Evolutionary conservation across 2,888 invertebrate species (phyloP), one percentile per base, ranked within the genome.

Genomic region (Troides helena): DNA sequence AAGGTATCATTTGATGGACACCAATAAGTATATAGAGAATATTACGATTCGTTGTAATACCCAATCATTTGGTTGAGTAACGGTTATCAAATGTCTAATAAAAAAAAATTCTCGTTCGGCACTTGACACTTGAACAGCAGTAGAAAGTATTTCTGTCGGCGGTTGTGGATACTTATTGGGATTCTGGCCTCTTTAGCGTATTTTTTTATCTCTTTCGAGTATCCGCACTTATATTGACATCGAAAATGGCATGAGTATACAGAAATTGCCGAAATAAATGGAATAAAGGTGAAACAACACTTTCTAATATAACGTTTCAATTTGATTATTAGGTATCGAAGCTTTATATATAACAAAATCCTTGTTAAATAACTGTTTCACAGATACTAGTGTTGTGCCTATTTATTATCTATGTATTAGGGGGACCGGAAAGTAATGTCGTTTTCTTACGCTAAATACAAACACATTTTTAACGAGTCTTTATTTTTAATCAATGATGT

Each of bases 301-400:
- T 70, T 70, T 70, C 70, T 63, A 67, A 67, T 30, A n/a, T 60
- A n/a, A n/a, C 23, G 6, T 53, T 53, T 53, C 53, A n/a, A 7
- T n/a, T 53, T n/a, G 18, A 6, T 12, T 6, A 6, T 18, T 18
- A 18, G 2, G 12, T 46, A 46, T 46, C 17, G 46, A 46, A 17
- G 46, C 14, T 46, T 46, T 46, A 4, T 46, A 1, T 46, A 46
- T 46, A 14, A 46, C 30, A 30, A 30, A 30, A 30, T 30, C 5
- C 30, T 30, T 30, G 30, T 30, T 30, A 30, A 30, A 30, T 0
- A 30, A 30, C 3, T 30, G 30, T 30, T 30, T 3, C 30, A 30
- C 30, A 30, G 30, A 30, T 30, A 30, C 30, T 30, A 30, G 30
- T 30, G 30, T 30, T 30, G 30, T 30, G 3, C 30, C 30, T 30